phyloP scores from a whole-genome alignment of 2,888 invertebrate genomes.

The Hirtodrosophila histrioides region DNA sequence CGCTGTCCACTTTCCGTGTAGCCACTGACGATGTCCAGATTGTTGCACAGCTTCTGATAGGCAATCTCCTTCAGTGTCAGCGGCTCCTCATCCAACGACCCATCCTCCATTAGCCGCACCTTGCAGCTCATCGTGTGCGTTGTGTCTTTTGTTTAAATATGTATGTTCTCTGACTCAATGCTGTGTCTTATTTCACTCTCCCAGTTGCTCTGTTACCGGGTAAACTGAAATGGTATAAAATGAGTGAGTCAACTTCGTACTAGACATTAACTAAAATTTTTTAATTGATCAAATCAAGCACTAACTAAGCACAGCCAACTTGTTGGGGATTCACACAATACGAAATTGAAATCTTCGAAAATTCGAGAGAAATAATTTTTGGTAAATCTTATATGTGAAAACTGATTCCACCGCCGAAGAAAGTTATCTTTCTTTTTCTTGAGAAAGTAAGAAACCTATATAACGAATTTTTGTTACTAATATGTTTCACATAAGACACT shows the following conservation, averaged over 20 bases:
- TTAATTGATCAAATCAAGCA: slow-evolving; percentile 26
- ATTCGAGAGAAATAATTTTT: too few species aligned
- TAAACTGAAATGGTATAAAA: slow-evolving; percentile 14
- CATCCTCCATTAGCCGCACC: slow-evolving; percentile 84
- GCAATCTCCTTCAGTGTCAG: slow-evolving; percentile 83
- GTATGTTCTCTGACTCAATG: slow-evolving; percentile 1
- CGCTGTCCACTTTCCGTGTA: slow-evolving; percentile 73
- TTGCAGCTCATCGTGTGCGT: slow-evolving; percentile 82
- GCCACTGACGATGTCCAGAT: slow-evolving; percentile 82
- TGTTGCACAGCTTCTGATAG: slow-evolving; percentile 83
- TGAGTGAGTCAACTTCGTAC: slow-evolving; percentile 2
- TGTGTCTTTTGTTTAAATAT: not conserved
- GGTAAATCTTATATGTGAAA: too few species aligned
- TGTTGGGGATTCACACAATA: not conserved
- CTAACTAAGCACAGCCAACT: slow-evolving; percentile 14
- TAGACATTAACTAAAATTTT: slow-evolving; percentile 36
- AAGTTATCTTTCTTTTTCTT: too few species aligned
- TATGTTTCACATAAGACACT: too few species aligned
- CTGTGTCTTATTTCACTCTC: not conserved
- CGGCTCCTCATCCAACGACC: slow-evolving; percentile 84
- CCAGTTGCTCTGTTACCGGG: not conserved
- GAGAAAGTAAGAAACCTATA: too few species aligned
- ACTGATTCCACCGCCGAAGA: too few species aligned
- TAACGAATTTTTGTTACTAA: too few species aligned
- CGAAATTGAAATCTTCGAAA: too few species aligned